Conservation (phyloP, 2,797 vertebrate species). For the Corythornis leucogaster region DNA sequence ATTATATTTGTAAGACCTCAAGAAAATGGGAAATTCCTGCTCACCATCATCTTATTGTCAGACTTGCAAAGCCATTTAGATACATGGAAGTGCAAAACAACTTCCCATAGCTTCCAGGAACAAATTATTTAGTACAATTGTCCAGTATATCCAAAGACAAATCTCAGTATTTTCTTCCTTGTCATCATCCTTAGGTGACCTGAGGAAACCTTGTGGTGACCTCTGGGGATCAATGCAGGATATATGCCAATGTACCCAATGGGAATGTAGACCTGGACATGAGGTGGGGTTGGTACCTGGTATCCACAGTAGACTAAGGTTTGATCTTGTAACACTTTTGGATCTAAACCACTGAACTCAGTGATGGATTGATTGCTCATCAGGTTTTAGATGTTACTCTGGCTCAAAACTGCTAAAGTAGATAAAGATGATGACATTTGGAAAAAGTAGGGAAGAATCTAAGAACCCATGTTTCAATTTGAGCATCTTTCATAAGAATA, state of each 20-base stretch:
- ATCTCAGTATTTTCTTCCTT: neutral
- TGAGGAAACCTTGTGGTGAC: neutral
- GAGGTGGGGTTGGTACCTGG: neutral
- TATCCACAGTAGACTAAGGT: neutral
- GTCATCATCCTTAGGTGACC: neutral
- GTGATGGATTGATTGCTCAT: neutral
- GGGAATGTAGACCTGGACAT: neutral
- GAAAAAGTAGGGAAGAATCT: too few relatives aligned
- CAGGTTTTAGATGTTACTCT: neutral
- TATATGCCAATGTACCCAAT: neutral
- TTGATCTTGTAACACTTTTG: neutral
- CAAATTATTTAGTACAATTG: neutral
- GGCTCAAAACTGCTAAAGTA: neutral
- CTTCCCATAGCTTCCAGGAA: neutral
- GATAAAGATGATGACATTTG: neutral
- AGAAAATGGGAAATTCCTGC: neutral
- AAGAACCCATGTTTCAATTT: too few relatives aligned
- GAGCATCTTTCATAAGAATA: too few relatives aligned
- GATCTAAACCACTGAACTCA: neutral
- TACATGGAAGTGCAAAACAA: neutral
- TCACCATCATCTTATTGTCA: neutral
- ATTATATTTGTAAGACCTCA: neutral
- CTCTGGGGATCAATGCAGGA: fast-evolving
- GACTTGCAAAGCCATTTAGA: neutral
- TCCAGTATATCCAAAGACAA: neutral